Evolutionary conservation across 2,113 vertebrate genomes (phyloP).

Genomic region (Aptenodytes forsteri): DNA sequence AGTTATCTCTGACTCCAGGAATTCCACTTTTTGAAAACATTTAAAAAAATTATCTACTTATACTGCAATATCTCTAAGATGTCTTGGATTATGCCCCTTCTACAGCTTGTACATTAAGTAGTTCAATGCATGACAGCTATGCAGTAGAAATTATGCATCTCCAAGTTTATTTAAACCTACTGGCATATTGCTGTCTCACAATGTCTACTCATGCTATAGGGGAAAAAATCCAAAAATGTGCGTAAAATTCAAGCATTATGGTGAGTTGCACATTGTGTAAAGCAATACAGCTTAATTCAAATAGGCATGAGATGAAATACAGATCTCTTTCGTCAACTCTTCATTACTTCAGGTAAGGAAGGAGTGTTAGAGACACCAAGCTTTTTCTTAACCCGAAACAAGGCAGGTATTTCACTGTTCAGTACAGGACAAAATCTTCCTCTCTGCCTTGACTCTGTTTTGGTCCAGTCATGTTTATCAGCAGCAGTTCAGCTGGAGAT

Average conservation of each 20-base stretch:
- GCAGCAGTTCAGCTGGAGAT: background rate
- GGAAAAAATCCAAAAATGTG: accelerated
- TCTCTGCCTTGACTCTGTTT: background rate
- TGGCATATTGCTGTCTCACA: background rate
- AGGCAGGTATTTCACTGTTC: background rate
- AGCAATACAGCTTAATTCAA: background rate
- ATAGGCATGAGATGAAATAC: background rate
- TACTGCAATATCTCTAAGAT: background rate
- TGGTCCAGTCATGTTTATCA: background rate
- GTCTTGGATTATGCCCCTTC: background rate
- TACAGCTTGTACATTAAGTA: background rate
- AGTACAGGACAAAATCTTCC: background rate
- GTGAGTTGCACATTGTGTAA: background rate
- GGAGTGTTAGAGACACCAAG: background rate
- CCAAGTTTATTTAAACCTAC: background rate
- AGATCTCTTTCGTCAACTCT: background rate
- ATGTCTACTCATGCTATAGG: background rate
- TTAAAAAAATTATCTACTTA: background rate
- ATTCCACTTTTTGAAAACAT: background rate
- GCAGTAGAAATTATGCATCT: background rate
- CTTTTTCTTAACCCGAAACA: background rate
- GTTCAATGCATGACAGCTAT: background rate
- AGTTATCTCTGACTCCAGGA: background rate
- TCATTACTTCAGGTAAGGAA: background rate
- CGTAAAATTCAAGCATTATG: background rate